A percentile compares a stretch with the other conserved stretches of the same genome.
These are phyloP conservation scores for Cebidichthys violaceus DNA, from an alignment of 2,113 vertebrate genomes.

Conservation along the genomic window DNA sequence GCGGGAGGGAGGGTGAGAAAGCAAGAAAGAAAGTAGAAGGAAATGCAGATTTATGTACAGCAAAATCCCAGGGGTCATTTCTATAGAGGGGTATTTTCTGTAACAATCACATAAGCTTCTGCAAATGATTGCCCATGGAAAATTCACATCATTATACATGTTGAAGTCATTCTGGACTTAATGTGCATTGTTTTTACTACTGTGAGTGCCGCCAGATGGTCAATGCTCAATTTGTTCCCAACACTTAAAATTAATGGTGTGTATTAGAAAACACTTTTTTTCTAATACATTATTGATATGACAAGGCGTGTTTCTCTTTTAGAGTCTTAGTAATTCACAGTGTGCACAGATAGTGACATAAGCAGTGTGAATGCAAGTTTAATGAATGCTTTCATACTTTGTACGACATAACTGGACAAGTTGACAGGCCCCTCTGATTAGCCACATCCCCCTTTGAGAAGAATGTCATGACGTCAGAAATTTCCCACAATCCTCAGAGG, in stretches of 20 bases:
- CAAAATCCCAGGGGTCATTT: constrained; percentile 23
- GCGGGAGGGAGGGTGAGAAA: constrained; percentile 37
- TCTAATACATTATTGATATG: background rate
- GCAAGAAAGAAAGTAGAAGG: constrained; percentile 35
- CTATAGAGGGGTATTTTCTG: background rate
- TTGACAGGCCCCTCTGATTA: constrained; percentile 11
- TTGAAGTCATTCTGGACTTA: background rate
- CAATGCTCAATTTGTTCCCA: constrained; percentile 10
- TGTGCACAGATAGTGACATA: background rate
- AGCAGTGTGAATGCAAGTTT: background rate
- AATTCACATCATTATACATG: constrained; percentile 32
- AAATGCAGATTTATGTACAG: constrained; percentile 48
- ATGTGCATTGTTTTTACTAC: constrained; percentile 21
- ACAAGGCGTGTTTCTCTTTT: background rate
- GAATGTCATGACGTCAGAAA: constrained; percentile 36
- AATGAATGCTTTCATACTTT: background rate
- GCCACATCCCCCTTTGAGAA: constrained; percentile 34
- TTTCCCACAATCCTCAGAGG: constrained; percentile 63
- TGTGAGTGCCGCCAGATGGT: constrained; percentile 8
- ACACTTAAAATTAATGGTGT: background rate
- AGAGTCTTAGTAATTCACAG: background rate
- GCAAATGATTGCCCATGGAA: constrained; percentile 37
- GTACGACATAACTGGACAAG: constrained; percentile 3
- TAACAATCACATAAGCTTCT: constrained; percentile 24
- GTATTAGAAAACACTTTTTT: background rate